These are phyloP conservation scores for Penelope pileata DNA, from an alignment of 2,113 vertebrate genomes.

Conservation along the genomic window DNA sequence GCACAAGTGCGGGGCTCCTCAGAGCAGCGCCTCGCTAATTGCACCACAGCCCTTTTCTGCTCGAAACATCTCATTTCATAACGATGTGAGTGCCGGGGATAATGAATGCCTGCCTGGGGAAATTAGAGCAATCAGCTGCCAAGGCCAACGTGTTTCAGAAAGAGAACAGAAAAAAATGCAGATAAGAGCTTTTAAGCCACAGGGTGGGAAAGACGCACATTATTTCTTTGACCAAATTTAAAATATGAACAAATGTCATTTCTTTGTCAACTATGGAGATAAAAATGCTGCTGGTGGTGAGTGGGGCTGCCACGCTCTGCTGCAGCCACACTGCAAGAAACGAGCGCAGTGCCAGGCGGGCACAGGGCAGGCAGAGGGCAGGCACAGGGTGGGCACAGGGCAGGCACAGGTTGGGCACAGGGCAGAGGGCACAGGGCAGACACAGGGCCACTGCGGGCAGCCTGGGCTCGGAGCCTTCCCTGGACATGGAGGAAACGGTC, in stretches of 20 bases:
- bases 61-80: background rate
- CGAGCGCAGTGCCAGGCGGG: background rate
- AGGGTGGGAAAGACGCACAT: background rate
- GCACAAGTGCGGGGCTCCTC: background rate
- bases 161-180: background rate
- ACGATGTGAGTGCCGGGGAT: background rate
- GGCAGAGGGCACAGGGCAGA: no score
- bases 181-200: conserved; percentile 17
- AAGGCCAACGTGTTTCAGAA: background rate
- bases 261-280: background rate
- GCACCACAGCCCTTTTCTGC: background rate
- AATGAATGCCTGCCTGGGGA: conserved; percentile 15
- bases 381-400: no score
- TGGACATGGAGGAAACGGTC: no score
- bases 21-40: background rate
- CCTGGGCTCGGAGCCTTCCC: no score
- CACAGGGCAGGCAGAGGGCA: no score
- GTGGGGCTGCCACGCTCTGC: background rate
- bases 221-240: background rate
- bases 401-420: no score
- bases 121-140: conserved; percentile 26
- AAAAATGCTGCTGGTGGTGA: background rate
- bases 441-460: no score
- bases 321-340: background rate
- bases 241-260: background rate